phyloP scores from a whole-genome alignment of 1,140 invertebrate genomes.

The Eriocheir sinensis region DNA sequence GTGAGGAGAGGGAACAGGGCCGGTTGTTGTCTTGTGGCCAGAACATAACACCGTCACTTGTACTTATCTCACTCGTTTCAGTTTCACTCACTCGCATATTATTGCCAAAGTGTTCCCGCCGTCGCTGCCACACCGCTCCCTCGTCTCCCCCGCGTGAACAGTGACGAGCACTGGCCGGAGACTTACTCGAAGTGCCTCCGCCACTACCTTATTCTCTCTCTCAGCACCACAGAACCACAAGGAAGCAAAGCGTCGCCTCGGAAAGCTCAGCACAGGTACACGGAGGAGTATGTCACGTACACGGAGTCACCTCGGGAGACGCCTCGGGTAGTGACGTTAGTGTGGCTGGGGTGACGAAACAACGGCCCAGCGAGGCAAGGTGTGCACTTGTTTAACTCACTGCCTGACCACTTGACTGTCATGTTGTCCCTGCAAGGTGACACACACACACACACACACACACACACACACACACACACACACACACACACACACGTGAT shows the following conservation, averaged over 20 bases:
- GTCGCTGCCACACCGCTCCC: too few relatives aligned
- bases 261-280: too few relatives aligned
- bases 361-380: neutral
- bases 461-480: slow-evolving; percentile 50
- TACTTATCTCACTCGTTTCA: neutral
- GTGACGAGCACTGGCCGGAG: neutral
- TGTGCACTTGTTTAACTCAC: neutral
- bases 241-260: too few relatives aligned
- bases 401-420: neutral
- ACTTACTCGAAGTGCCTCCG: neutral
- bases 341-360: neutral
- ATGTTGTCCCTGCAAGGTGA: neutral
- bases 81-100: neutral
- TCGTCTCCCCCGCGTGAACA: neutral
- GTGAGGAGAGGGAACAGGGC: too few relatives aligned
- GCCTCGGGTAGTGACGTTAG: neutral
- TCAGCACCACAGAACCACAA: neutral
- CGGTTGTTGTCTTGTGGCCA: too few relatives aligned
- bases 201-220: neutral
- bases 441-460: slow-evolving; percentile 47
- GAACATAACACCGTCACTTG: too few relatives aligned
- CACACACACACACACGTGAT: slow-evolving; percentile 28
- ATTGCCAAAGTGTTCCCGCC: neutral
- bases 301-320: too few relatives aligned
- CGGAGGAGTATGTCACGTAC: too few relatives aligned